Evolutionary conservation across 30 jellyfish, hydroid and myxozoan species (phyloP).

Genomic region (Hydractinia symbiolongicarpus): DNA sequence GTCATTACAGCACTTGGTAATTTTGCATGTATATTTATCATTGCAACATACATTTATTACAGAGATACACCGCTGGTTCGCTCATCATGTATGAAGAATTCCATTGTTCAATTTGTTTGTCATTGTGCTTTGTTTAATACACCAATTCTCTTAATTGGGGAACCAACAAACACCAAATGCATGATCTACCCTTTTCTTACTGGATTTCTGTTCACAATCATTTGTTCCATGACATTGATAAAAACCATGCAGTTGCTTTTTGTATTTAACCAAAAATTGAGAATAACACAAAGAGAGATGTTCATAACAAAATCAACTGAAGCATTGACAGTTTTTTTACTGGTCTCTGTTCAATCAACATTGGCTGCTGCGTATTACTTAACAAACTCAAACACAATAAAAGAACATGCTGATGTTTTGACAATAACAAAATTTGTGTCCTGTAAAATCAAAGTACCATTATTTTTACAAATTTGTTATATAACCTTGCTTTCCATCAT

Average conservation of each 20-base stretch:
- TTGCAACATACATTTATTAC: background rate
- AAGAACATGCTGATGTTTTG: background rate
- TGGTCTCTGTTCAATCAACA: background rate
- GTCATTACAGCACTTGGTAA: background rate
- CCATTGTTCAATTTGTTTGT: background rate
- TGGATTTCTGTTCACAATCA: conserved; percentile 1
- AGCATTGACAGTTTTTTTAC: background rate
- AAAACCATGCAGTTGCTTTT: background rate
- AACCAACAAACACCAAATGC: background rate
- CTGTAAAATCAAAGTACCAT: background rate
- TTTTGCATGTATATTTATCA: background rate
- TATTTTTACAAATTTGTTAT: background rate
- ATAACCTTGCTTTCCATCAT: background rate
- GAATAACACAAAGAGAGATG: background rate
- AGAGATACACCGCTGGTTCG: conserved; percentile 7
- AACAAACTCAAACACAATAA: background rate
- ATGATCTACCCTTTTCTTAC: background rate
- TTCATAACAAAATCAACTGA: conserved; percentile 10
- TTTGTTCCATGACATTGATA: background rate
- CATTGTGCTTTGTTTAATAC: conserved; percentile 3
- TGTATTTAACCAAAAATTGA: background rate
- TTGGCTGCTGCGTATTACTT: background rate
- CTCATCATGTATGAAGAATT: background rate
- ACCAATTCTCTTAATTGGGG: background rate
- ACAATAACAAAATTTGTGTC: background rate